A percentile compares a stretch with the other conserved stretches of the same genome.
phyloP scores from a whole-genome alignment of 1,140 invertebrate genomes.

The Contarinia nasturtii region DNA sequence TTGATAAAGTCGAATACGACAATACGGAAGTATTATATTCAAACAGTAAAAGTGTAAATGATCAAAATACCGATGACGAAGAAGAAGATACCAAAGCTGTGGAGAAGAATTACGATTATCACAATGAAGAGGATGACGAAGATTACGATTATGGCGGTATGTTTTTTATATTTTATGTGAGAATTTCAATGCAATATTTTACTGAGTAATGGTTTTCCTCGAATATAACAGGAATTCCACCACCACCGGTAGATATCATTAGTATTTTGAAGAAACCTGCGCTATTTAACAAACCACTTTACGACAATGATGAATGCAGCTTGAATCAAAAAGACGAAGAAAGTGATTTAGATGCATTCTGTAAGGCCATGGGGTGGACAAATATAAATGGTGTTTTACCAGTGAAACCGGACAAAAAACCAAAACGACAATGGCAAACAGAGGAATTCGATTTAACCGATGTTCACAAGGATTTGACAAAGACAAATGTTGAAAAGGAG shows the following conservation, averaged over 20 bases:
- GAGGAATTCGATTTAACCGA: constrained; percentile 27
- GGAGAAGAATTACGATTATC: constrained; percentile 3
- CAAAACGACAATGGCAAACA: constrained; percentile 21
- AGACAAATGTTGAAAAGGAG: constrained; percentile 31
- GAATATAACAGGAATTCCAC: constrained; percentile 6
- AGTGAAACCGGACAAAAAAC: constrained; percentile 4
- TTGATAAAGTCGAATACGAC: constrained; percentile 7
- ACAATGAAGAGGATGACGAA: constrained; percentile 3
- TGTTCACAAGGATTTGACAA: constrained; percentile 24
- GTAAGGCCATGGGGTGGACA: constrained; percentile 7
- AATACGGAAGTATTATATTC: background rate
- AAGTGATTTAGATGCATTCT: constrained; percentile 5
- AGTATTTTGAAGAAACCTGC: constrained; percentile 3
- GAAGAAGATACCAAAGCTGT: background rate
- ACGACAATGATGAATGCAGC: background rate
- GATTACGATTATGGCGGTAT: constrained; percentile 13
- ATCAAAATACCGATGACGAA: too few relatives aligned
- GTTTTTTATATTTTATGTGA: too few relatives aligned
- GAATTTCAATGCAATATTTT: too few relatives aligned
- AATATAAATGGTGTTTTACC: constrained; percentile 8
- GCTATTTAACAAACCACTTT: constrained; percentile 1
- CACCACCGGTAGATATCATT: constrained; percentile 6
- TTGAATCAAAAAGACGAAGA: constrained; percentile 6
- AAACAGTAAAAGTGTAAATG: background rate
- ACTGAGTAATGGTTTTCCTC: too few relatives aligned